Evolutionary conservation across 2,888 invertebrate genomes (phyloP), one percentile per base, ranked within the genome.

Genomic region (Muschampia plurimacula): DNA sequence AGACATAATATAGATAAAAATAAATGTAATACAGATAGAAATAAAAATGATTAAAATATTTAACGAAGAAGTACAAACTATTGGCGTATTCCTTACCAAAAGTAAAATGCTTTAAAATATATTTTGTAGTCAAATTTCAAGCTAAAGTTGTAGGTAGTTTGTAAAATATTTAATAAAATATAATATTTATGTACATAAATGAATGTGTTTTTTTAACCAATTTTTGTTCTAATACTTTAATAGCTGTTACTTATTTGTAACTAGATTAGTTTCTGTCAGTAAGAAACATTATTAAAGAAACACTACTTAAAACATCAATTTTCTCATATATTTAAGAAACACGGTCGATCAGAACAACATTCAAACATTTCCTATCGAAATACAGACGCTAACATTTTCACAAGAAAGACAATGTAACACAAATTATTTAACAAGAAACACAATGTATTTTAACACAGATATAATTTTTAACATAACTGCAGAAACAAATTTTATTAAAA

Each of bases 331-430:
- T 57, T 28, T 57, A 28, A 28, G 2, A 8, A 28, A 10, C 57
- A 57, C 57, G 9, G 57, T 52, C n/a, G 15, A 52, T 52, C 15
- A 15, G 3, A 15, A n/a, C 7, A 15, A 5, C 52, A 52, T 52
- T 52, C 15, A 52, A 52, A 52, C 57, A 57, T 57, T 57, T 57
- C 10, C 57, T 57, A 57, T 10, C 28, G 10, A 57, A 57, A 57
- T 52, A 28, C 28, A 57, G 52, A 8, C 57, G 57, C 57, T 57
- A 57, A 57, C 22, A 28, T 7, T 8, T 36, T 8, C 9, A 57
- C 57, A 57, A 57, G 28, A 22, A 57, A 57, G n/a, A 52, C 1
- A 15, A 52, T 12, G 28, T 57, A 57, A 57, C 57, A 57, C 28
- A 57, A 22, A 46, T 46, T 46, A 46, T 46, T 22, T 28, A 28